These are phyloP conservation scores for Drosophila austrosaltans DNA, from an alignment of 2,888 invertebrate species.

Conservation along the genomic window DNA sequence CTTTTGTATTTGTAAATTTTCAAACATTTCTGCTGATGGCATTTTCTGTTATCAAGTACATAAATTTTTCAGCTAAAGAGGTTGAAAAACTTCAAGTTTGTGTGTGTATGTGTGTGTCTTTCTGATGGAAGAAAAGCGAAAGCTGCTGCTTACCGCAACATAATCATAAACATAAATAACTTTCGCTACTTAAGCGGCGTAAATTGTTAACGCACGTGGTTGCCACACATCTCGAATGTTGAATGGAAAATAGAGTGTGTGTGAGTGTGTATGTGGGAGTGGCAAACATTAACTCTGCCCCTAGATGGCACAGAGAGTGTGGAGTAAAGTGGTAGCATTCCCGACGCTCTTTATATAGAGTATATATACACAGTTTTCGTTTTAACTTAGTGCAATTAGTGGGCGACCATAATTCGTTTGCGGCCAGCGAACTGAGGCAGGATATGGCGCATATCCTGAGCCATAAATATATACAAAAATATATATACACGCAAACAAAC, in stretches of 20 bases:
- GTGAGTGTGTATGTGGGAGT: conserved; percentile 23
- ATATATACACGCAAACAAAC: conserved; percentile 28
- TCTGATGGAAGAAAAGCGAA: conserved; percentile 18
- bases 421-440: conserved; percentile 61
- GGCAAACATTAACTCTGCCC: conserved; percentile 54
- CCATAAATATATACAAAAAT: conserved; percentile 53
- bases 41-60: conserved; percentile 4
- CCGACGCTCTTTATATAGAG: conserved; percentile 2
- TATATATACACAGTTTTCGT: conserved; percentile 70
- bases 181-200: conserved; percentile 64
- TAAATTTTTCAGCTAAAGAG: neutral
- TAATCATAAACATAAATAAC: conserved; percentile 77
- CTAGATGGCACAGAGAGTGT: conserved; percentile 25
- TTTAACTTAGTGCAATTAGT: conserved; percentile 72
- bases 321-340: neutral
- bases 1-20: conserved; percentile 6
- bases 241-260: conserved; percentile 12
- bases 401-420: conserved; percentile 70
- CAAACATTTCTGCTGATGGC: neutral
- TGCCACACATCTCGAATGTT: conserved; percentile 20
- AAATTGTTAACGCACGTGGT: conserved; percentile 68
- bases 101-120: neutral
- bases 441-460: conserved; percentile 65
- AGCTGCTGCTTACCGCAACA: conserved; percentile 62
- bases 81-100: conserved; percentile 2